These are phyloP conservation scores for Conopomorpha cramerella DNA, from an alignment of 1,140 invertebrate species.

Conservation along the genomic window DNA sequence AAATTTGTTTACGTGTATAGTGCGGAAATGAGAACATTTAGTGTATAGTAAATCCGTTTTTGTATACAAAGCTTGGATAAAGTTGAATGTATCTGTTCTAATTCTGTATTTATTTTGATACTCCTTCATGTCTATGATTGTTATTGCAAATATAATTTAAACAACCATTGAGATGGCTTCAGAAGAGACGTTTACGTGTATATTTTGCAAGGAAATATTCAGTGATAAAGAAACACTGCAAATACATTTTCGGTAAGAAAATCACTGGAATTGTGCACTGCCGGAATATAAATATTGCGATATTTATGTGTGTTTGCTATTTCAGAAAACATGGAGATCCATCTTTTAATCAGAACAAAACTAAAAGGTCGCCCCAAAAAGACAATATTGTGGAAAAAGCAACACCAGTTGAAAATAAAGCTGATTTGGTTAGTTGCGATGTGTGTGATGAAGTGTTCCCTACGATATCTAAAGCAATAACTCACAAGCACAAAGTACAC, in stretches of 20 bases:
- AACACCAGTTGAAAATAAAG: conserved; percentile 21
- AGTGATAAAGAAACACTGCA: conserved; percentile 38
- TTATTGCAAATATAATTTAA: too few species aligned
- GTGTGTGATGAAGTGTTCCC: conserved; percentile 65
- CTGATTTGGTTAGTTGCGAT: conserved; percentile 59
- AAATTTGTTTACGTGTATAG: too few species aligned
- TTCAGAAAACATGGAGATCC: conserved; percentile 45
- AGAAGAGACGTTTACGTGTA: conserved; percentile 30
- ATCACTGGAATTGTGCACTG: too few species aligned
- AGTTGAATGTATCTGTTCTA: too few species aligned
- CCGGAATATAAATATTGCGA: too few species aligned
- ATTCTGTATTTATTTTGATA: too few species aligned
- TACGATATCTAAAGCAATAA: conserved; percentile 66
- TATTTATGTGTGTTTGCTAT: conserved; percentile 11
- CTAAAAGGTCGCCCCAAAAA: conserved; percentile 16
- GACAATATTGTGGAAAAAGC: conserved; percentile 16
- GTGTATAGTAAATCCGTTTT: too few species aligned
- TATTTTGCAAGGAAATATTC: conserved; percentile 46
- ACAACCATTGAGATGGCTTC: too few species aligned
- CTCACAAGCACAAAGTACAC: conserved; percentile 71
- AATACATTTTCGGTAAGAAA: conserved; percentile 47
- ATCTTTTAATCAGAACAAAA: conserved; percentile 29
- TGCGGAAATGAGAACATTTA: too few species aligned
- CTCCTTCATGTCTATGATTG: too few species aligned
- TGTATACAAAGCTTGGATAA: too few species aligned